phyloP scores from a whole-genome alignment of 2,797 vertebrate genomes.

The Gymnodraco acuticeps region DNA sequence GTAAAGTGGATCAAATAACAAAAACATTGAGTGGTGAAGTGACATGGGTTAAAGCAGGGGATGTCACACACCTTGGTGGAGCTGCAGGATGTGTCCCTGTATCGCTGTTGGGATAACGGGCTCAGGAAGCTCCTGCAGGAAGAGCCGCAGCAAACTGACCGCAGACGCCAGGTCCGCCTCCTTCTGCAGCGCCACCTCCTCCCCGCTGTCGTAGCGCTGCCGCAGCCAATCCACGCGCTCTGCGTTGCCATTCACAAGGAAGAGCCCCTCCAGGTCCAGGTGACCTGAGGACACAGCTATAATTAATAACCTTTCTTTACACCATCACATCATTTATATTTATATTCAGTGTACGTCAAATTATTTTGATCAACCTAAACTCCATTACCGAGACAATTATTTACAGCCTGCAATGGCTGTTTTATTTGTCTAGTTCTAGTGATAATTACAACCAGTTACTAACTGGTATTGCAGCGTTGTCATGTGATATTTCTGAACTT shows the following conservation, averaged over 20 bases:
- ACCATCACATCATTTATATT: background rate
- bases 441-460: no score
- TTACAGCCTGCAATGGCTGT: background rate
- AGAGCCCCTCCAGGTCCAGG: conserved; percentile 96
- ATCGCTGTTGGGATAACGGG: conserved; percentile 93
- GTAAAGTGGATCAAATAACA: background rate
- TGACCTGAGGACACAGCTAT: conserved; percentile 82
- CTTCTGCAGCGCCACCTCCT: conserved; percentile 96
- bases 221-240: conserved; percentile 98
- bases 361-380: background rate
- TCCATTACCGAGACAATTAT: background rate
- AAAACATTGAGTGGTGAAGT: background rate
- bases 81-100: conserved; percentile 93
- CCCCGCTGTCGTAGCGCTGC: conserved; percentile 94
- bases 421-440: background rate
- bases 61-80: conserved; percentile 90
- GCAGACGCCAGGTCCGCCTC: conserved; percentile 97
- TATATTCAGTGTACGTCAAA: background rate
- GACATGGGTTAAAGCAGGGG: background rate
- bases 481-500: no score
- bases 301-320: background rate
- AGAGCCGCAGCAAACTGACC: conserved; percentile 96
- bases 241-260: conserved; percentile 97
- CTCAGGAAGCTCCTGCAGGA: conserved; percentile 98
- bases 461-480: no score